Base-by-base conservation (phyloP, 2,888 invertebrate genomes). In the Pyrrhosoma nymphula region DNA sequence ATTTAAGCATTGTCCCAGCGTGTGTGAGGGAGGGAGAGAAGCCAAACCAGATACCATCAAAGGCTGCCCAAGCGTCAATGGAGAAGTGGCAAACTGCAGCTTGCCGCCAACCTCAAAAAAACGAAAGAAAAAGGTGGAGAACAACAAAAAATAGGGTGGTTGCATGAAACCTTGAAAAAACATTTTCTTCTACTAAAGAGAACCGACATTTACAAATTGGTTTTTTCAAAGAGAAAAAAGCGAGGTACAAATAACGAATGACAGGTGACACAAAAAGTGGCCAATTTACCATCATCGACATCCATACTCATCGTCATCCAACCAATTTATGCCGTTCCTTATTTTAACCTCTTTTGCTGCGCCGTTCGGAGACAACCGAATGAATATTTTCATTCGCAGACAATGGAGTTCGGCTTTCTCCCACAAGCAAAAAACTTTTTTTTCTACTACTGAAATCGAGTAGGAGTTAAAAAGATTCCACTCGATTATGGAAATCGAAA, bases 21-120 rank as follows among this genome's bases (percentile, higher is more conserved):
- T 69, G 88, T 89, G 89, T 88, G 95, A 95, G 90, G 95, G 95
- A 95, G 95, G 95, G 95, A 95, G 95, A 95, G 95, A 96, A 96
- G 96, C 96, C 96, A 96, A 96, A 96, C 96, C 96, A 93, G 93
- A 69, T 75, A 93, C 97, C 97, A 97, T 97, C 97, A 97, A 97
- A 96, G 97, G 97, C 97, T 97, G 97, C 97, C 97, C 97, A 97
- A 97, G 97, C 97, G 97, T 97, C 96, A 97, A 97, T 96, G 97
- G 97, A 96, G 97, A 97, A 96, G 97, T 97, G 96, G 97, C 97
- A 97, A 97, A 97, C 97, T 97, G 97, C 97, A 97, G 97, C 97
- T 97, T 97, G 97, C 97, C 96, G 96, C 96, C 97, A 97, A 97
- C 97, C 97, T 97, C 97, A 97, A 97, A 97, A 97, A 97, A 97